Conservation (phyloP, 2,888 invertebrate genomes). For the Colostygia pectinataria region DNA sequence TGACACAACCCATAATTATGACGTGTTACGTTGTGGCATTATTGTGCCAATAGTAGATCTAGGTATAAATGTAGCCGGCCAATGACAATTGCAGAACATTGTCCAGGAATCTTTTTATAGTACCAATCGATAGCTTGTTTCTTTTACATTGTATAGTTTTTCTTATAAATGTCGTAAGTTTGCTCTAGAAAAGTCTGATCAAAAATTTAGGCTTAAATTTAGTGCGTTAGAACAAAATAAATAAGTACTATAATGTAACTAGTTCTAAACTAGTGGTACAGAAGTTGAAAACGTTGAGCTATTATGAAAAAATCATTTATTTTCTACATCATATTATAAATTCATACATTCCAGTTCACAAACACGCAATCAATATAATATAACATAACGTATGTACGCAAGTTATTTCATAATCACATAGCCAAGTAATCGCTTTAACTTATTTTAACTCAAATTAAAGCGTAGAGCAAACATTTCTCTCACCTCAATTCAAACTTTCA, state of each 20-base stretch:
- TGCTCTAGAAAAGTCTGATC: too few relatives aligned
- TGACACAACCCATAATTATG: background rate
- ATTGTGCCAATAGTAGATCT: background rate
- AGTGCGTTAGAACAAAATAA: too few relatives aligned
- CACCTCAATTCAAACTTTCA: constrained; percentile 70
- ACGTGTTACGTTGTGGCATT: background rate
- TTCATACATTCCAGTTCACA: constrained; percentile 16
- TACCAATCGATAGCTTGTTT: constrained; percentile 1
- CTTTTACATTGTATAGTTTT: background rate
- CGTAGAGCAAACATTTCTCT: constrained; percentile 67
- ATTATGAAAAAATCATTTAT: constrained; percentile 11
- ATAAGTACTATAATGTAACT: background rate
- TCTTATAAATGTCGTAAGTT: too few relatives aligned
- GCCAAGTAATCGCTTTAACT: constrained; percentile 57
- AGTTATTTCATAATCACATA: constrained; percentile 42
- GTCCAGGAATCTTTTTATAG: constrained; percentile 4
- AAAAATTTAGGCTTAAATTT: too few relatives aligned
- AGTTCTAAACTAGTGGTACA: background rate
- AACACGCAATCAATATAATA: constrained; percentile 19
- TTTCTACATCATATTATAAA: constrained; percentile 12
- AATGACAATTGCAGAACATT: constrained; percentile 5
- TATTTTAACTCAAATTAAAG: constrained; percentile 72
- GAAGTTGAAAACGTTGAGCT: constrained; percentile 9
- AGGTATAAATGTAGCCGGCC: constrained; percentile 8
- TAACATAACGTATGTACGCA: constrained; percentile 25